Evolutionary conservation across 2,888 invertebrate genomes (phyloP), one percentile per base, ranked within the genome.

Genomic region (Arenicola marina): DNA sequence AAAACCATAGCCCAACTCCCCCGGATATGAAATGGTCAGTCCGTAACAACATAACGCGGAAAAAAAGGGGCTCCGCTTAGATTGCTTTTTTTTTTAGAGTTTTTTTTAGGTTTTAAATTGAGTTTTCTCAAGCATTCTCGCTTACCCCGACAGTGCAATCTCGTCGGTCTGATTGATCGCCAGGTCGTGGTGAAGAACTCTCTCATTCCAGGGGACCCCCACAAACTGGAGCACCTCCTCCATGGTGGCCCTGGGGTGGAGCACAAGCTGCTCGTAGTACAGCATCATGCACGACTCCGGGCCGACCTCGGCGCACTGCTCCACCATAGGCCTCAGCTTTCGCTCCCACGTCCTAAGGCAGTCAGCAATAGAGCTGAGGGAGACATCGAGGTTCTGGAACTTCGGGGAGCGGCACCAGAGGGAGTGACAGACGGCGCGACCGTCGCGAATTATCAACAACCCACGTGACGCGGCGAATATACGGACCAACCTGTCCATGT

Each of bases 391-490:
- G 51, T 66, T 66, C 89, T 92, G 91, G 78, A 93, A 92, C 34
- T 90, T 90, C 54, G 90, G 88, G 89, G 95, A 93, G 76, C 98
- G 88, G 56, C 93, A 92, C 80, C 99, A 97, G 83, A 99, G 96
- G 69, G 97, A 98, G 86, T 99, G 97, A 67, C 97, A 97, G 29
- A 97, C 96, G 67, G 98, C 99, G 69, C 99, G 89, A 31, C 98
- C 98, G 84, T 99, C 99, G 69, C 99, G 90, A 75, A 98, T 91
- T 95, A 98, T 96, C 85, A 98, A 93, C 75, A 99, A 88, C 86
- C 96, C 99, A 86, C 97, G 97, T 63, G 96, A 92, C 82, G 95
- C 94, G 51, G 99, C 98, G 86, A 99, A 99, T 65, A 99, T 87
- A 81, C 93, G 92, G 69, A 92, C 89, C 76, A 99, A 90, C 84